phyloP scores from a whole-genome alignment of 2,888 invertebrate genomes.

The Drosophila anceps region DNA sequence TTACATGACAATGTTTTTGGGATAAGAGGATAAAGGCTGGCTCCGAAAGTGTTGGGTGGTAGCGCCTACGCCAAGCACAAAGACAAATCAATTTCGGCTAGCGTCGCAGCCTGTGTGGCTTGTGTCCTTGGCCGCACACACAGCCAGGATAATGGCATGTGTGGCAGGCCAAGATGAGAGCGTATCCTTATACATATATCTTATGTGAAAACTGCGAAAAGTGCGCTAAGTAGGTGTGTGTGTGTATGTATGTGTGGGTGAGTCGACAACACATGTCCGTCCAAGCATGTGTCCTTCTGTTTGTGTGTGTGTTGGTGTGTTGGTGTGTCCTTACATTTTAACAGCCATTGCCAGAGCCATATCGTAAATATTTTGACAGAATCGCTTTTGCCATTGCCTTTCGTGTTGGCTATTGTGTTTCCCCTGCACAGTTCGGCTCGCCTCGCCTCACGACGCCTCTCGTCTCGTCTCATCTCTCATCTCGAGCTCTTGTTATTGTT shows the following conservation, averaged over 20 bases:
- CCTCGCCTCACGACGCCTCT: not conserved
- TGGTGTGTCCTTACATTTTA: conserved; percentile 59
- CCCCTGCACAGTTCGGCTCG: conserved; percentile 6
- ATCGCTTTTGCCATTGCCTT: conserved; percentile 75
- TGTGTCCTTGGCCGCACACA: conserved; percentile 50
- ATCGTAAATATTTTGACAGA: conserved; percentile 81
- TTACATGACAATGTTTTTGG: conserved; percentile 73
- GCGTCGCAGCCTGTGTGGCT: conserved; percentile 21
- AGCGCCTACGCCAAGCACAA: conserved; percentile 51
- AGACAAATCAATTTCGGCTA: conserved; percentile 71
- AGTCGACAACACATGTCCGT: conserved; percentile 53
- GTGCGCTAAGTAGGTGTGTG: conserved; percentile 64
- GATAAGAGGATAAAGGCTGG: conserved; percentile 32
- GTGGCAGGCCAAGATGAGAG: conserved; percentile 36
- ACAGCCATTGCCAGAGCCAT: conserved; percentile 72
- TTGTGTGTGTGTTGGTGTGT: conserved; percentile 25
- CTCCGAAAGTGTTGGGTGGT: conserved; percentile 19
- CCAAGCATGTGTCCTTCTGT: conserved; percentile 11
- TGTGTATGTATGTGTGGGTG: conserved; percentile 25
- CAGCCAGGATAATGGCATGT: conserved; percentile 45
- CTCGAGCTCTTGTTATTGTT: conserved; percentile 45
- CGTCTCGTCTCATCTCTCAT: not conserved
- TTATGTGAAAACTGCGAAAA: conserved; percentile 56
- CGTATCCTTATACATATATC: conserved; percentile 34
- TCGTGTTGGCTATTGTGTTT: conserved; percentile 71